Evolutionary conservation across 92 coral and sea anemone species (phyloP).

Genomic region (Heliopora coerulea): DNA sequence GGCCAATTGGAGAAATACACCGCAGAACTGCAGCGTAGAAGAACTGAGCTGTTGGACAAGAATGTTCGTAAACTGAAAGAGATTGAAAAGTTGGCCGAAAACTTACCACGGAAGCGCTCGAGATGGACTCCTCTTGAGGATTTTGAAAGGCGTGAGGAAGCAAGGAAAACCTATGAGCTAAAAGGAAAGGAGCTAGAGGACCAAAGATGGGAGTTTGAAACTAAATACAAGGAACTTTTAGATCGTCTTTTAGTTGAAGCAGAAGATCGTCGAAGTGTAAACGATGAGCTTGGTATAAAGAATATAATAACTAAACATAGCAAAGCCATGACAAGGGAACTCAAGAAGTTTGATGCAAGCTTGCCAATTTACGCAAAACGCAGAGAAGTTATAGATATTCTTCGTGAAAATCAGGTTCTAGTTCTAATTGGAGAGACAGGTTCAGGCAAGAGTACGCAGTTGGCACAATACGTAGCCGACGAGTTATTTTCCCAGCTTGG

Average conservation of each 20-base stretch:
- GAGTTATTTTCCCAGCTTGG: conserved; percentile 61
- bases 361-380: conserved; percentile 88
- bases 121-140: conserved; percentile 44
- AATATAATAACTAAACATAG: not conserved
- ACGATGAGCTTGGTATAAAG: conserved; percentile 2
- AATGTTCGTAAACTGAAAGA: not conserved
- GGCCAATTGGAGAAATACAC: not conserved
- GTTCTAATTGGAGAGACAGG: conserved; percentile 85
- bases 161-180: conserved; percentile 50
- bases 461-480: conserved; percentile 84
- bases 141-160: conserved; percentile 42
- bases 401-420: conserved; percentile 66
- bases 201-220: conserved; percentile 51
- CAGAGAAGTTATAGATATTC: conserved; percentile 51
- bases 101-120: not conserved
- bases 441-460: conserved; percentile 93
- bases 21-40: conserved; percentile 21
- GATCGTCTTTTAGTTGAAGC: conserved; percentile 27
- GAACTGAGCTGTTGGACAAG: not conserved
- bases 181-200: conserved; percentile 56
- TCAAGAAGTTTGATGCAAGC: conserved; percentile 55
- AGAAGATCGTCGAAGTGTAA: conserved; percentile 13
- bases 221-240: conserved; percentile 36
- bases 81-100: not conserved
- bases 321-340: conserved; percentile 50